Base-by-base conservation (phyloP, 2,113 vertebrate genomes). In the Nibea albiflora region DNA sequence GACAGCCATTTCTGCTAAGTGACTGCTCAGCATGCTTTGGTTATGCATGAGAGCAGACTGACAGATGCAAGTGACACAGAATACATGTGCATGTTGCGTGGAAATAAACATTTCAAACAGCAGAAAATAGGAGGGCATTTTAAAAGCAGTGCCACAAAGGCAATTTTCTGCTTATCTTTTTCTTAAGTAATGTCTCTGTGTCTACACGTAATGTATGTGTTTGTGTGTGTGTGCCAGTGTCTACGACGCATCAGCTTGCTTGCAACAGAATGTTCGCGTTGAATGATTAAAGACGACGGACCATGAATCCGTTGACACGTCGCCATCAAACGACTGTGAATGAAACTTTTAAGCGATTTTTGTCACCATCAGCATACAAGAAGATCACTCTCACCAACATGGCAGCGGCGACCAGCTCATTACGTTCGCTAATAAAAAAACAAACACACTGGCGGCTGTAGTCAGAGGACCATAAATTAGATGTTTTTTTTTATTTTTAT, bases 1-100 rank as follows among this genome's bases (percentile, higher is more conserved):
- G 78, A 79, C 74, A 83, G 76, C 69, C 74, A 73, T 85, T 85
- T 84, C 73, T 76, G 72, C 26, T 76, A 80, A 90, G 75, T 84
- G 78, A 87, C 70, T 86, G 63, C 85, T 82, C 83, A 83, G 85
- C 82, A 66, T 64, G 90, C 39, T 65, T 78, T 31, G 11, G 72
- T 71, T 78, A 74, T 77, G 65, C 73, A 69, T 63, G 35, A 53
- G 39, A 63, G 35, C 16, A 70, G 44, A 78, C 26, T 73, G 80
- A 81, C 62, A 58, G 46, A 81, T 76, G 61, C 28, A 64, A 80
- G 75, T 56, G 78, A 73, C 50, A 62, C 52, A 46, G 75, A 80
- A 83, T 39, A 73, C 44, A 81, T 54, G 22, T 26, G 73, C 49
- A 61, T 47, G 49, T 28, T 57, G 60, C 1, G 4, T 9, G 31